These are phyloP conservation scores for Apis dorsata DNA, from an alignment of 1,140 invertebrate genomes.

Conservation along the genomic window DNA sequence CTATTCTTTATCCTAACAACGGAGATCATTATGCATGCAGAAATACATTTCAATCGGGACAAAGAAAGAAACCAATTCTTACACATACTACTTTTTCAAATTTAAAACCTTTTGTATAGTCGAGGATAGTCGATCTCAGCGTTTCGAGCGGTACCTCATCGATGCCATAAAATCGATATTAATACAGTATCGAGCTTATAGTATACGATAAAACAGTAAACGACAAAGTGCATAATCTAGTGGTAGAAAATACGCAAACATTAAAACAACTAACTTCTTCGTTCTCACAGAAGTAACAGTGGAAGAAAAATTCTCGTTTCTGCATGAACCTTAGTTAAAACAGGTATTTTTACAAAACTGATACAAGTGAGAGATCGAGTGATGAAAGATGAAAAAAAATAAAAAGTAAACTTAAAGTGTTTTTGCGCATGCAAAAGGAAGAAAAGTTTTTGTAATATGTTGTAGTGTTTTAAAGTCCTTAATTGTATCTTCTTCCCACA, in stretches of 20 bases:
- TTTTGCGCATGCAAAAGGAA: slow-evolving; percentile 63
- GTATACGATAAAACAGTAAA: slow-evolving; percentile 13
- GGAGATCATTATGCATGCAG: slow-evolving; percentile 43
- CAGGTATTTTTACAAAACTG: slow-evolving; percentile 32
- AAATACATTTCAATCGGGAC: slow-evolving; percentile 9
- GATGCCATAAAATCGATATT: slow-evolving; percentile 56
- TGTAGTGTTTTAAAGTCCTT: background rate
- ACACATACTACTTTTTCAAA: slow-evolving; percentile 33
- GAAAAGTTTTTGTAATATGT: slow-evolving; percentile 28
- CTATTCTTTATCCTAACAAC: slow-evolving; percentile 11
- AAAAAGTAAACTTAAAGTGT: slow-evolving; percentile 24
- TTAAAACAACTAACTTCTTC: slow-evolving; percentile 7
- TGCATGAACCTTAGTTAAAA: background rate
- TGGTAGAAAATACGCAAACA: slow-evolving; percentile 17
- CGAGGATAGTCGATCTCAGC: background rate
- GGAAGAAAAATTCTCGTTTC: background rate
- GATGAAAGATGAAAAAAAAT: slow-evolving; percentile 52
- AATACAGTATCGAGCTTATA: slow-evolving; percentile 36
- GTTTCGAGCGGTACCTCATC: slow-evolving; percentile 42
- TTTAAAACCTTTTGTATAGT: slow-evolving; percentile 3
- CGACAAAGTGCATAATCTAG: slow-evolving; percentile 27
- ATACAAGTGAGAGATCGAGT: slow-evolving; percentile 38
- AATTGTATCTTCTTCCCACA: background rate
- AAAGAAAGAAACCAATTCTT: slow-evolving; percentile 32
- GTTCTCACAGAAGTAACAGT: slow-evolving; percentile 1